These are phyloP conservation scores for Platysteira castanea DNA, from an alignment of 2,113 vertebrate species.

Conservation along the genomic window DNA sequence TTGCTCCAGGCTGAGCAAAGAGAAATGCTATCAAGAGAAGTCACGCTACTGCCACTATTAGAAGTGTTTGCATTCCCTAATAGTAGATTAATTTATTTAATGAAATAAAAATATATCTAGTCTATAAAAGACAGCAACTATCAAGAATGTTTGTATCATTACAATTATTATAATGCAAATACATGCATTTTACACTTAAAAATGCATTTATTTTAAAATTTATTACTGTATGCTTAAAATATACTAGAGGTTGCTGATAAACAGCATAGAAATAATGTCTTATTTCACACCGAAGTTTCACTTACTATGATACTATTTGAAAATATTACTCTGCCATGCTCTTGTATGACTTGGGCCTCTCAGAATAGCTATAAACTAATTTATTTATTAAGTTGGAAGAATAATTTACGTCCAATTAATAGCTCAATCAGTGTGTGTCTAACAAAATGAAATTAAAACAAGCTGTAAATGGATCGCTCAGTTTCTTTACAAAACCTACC, in stretches of 20 bases:
- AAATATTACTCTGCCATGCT: not conserved
- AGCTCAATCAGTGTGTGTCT: constrained; percentile 10
- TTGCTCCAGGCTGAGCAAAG: not conserved
- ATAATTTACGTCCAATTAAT: constrained; percentile 46
- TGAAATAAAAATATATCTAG: not conserved
- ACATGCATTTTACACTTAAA: not conserved
- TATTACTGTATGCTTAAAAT: not conserved
- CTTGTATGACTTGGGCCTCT: not conserved
- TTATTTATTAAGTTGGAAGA: not conserved
- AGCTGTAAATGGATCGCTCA: constrained; percentile 11
- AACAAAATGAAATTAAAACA: constrained; percentile 47
- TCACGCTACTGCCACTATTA: not conserved
- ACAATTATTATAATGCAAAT: not conserved
- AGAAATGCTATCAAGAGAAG: not conserved
- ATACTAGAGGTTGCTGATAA: not conserved
- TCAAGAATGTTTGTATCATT: not conserved
- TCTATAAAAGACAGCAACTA: not conserved
- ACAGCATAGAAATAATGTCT: not conserved
- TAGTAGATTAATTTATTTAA: not conserved
- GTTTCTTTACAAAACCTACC: constrained; percentile 35
- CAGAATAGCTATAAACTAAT: not conserved
- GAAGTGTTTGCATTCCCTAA: not conserved
- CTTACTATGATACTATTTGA: not conserved
- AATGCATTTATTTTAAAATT: not conserved
- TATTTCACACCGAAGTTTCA: not conserved